Evolutionary conservation across 2,888 invertebrate species (phyloP).

Genomic region (Ormyrus rosae): DNA sequence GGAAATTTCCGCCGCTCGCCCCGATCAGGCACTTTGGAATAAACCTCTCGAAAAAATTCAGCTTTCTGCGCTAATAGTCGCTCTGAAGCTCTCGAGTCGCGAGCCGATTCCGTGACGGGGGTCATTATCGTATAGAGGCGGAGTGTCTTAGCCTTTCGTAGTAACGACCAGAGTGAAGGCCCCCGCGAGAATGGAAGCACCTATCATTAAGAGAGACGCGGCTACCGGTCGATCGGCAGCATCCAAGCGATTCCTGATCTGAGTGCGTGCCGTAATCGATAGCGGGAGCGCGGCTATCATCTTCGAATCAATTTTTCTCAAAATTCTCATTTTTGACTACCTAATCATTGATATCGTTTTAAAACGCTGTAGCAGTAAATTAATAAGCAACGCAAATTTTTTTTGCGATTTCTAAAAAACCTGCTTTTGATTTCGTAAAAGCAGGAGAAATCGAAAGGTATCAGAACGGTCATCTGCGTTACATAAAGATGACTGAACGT

Average conservation of each 20-base stretch:
- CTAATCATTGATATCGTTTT: no score
- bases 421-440: background rate
- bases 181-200: conserved; percentile 56
- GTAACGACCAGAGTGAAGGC: conserved; percentile 62
- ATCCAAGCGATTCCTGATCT: conserved; percentile 62
- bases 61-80: no score
- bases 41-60: no score
- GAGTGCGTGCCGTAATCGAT: conserved; percentile 8
- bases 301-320: conserved; percentile 30
- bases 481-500: conserved; percentile 66
- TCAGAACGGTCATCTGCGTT: conserved; percentile 35
- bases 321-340: background rate
- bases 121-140: conserved; percentile 57
- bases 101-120: conserved; percentile 62
- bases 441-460: background rate
- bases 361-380: no score
- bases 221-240: conserved; percentile 63
- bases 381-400: no score
- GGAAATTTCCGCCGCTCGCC: conserved; percentile 29
- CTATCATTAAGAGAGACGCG: conserved; percentile 62
- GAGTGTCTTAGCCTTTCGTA: conserved; percentile 50
- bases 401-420: no score
- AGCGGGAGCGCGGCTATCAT: background rate
- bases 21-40: background rate
- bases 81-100: background rate